Conservation (phyloP, 2,113 vertebrate genomes). For the human region DNA sequence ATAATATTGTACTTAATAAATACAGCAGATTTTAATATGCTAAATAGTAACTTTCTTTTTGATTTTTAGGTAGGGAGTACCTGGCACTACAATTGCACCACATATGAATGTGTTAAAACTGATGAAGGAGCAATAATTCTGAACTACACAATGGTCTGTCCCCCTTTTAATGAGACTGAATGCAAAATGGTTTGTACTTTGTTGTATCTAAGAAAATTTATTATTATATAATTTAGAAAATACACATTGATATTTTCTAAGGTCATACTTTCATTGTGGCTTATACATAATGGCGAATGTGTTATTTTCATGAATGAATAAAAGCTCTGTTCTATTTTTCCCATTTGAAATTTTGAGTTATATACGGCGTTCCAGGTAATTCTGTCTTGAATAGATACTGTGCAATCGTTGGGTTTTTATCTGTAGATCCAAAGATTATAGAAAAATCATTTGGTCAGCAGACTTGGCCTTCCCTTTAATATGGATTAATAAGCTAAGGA, state of each 20-base stretch:
- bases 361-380: background rate
- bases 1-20: conserved; percentile 12
- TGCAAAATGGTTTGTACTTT: conserved; percentile 94
- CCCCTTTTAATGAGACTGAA: conserved; percentile 96
- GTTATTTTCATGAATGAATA: conserved; percentile 15
- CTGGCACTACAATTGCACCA: conserved; percentile 96
- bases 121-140: conserved; percentile 88
- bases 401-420: background rate
- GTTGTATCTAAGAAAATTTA: conserved; percentile 56
- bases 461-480: background rate
- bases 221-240: conserved; percentile 1
- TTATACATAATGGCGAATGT: background rate
- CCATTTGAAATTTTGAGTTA: conserved; percentile 13
- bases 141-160: conserved; percentile 93
- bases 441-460: background rate
- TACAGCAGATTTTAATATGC: background rate
- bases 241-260: background rate
- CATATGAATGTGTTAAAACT: conserved; percentile 93
- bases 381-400: background rate
- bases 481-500: background rate
- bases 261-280: background rate
- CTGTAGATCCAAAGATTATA: background rate
- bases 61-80: conserved; percentile 90
- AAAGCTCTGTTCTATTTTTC: background rate
- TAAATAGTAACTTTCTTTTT: background rate